These are phyloP conservation scores for Ditula angustiorana DNA, from an alignment of 2,888 invertebrate species.

Conservation along the genomic window DNA sequence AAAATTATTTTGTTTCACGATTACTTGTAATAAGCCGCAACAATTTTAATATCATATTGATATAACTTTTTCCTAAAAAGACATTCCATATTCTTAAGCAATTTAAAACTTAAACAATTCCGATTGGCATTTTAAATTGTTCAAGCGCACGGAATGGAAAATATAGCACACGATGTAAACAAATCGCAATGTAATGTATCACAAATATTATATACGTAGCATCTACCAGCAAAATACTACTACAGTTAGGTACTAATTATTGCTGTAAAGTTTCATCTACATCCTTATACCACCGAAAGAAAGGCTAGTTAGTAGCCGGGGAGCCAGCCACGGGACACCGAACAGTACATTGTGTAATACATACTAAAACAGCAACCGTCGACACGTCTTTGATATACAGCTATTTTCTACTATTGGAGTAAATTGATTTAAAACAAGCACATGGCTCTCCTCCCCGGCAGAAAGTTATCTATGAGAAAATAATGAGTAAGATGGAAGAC, in stretches of 20 bases:
- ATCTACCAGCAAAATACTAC: constrained; percentile 76
- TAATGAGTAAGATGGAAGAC: constrained; percentile 83
- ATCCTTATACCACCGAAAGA: constrained; percentile 76
- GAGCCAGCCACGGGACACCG: constrained; percentile 34
- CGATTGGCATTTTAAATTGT: constrained; percentile 13
- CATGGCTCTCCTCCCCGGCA: constrained; percentile 51
- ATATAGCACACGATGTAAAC: constrained; percentile 60
- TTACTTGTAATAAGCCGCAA: constrained; percentile 75
- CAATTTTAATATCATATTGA: constrained; percentile 81
- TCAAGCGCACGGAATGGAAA: constrained; percentile 18
- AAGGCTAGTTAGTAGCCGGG: constrained; percentile 67
- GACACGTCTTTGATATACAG: background rate
- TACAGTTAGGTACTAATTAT: constrained; percentile 82
- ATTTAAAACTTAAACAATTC: constrained; percentile 23
- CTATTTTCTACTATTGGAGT: background rate
- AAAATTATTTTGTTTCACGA: constrained; percentile 63
- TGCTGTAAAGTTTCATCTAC: constrained; percentile 81
- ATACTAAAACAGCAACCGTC: background rate
- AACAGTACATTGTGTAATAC: background rate
- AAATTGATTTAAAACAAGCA: background rate
- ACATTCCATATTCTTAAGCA: constrained; percentile 60
- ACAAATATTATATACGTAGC: constrained; percentile 78
- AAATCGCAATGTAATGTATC: constrained; percentile 77
- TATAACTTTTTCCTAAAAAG: constrained; percentile 69
- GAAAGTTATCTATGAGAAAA: constrained; percentile 71